phyloP scores from a whole-genome alignment of 2,797 vertebrate genomes.

The Amblyraja radiata region DNA sequence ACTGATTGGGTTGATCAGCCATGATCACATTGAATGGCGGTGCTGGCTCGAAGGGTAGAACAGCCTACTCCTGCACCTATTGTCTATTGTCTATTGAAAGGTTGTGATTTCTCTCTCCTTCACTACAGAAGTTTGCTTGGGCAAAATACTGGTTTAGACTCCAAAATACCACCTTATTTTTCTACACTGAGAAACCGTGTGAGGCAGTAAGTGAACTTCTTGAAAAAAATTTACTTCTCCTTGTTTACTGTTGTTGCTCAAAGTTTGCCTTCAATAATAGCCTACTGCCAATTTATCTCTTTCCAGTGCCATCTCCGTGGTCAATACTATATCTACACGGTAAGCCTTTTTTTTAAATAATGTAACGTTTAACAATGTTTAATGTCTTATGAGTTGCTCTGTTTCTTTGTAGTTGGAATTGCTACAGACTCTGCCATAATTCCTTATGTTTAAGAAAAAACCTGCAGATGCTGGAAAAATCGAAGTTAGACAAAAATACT shows the following conservation, averaged over 20 bases:
- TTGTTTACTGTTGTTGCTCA: neutral
- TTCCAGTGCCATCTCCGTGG: slow-evolving; percentile 55
- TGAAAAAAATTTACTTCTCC: neutral
- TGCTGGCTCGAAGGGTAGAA: no score
- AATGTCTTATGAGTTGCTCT: neutral
- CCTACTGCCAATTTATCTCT: neutral
- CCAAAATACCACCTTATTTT: slow-evolving; percentile 60
- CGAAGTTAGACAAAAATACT: no score
- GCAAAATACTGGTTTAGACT: slow-evolving; percentile 63
- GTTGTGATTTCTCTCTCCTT: neutral
- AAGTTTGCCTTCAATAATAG: neutral
- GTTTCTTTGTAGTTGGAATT: neutral
- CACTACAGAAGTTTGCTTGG: slow-evolving; percentile 58
- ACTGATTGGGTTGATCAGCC: no score
- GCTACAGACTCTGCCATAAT: neutral
- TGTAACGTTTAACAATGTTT: no score
- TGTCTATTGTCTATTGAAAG: no score
- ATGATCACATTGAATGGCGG: no score
- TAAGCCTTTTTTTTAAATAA: slow-evolving; percentile 45
- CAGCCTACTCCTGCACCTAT: no score
- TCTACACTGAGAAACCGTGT: slow-evolving; percentile 58
- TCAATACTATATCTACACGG: slow-evolving; percentile 58
- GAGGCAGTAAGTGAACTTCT: slow-evolving; percentile 50
- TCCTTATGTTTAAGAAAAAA: no score
- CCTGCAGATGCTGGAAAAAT: no score